Base-by-base conservation (phyloP, 2,888 invertebrate species). In the Rutpela maculata region DNA sequence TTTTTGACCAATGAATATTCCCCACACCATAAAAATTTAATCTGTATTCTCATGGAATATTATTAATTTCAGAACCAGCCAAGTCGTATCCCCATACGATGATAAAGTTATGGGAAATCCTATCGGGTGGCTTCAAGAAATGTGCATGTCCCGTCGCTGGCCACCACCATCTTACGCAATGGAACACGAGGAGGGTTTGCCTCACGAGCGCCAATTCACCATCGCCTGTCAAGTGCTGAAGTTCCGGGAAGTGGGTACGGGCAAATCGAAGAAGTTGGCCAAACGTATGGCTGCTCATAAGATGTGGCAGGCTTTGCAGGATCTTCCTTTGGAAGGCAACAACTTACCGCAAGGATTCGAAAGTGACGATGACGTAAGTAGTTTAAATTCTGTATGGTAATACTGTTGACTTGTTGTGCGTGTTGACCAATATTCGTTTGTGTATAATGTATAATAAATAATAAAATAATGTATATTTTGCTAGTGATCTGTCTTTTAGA, bases 131-230 rank as follows among this genome's bases (percentile, higher is more conserved):
- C 91, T 99, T 73, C 96, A 96, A 89, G 99, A 99, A 90, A 93
- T 98, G 90, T 98, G 98, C 88, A 98, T 98, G 97, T 97, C 98
- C 59, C 94, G 96, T 72, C 95, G 97, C 84, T 97, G 98, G 96
- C 97, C 98, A 38, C 98, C 98, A 57, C 99, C 99, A 31, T 94
- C 94, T 31, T 99, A 99, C 89, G 96, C 97, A 84, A 97, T 97
- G 84, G 96, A 93, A 89, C 94, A 93, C 88, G 97, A 97, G 88
- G 96, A 96, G 86, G 95, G 98, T 57, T 91, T 98, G 77, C 98
- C 98, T 0, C 98, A 98, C 88, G 98, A 98, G 89, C 93, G 98
- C 57, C 95, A 97, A 83, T 99, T 99, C 88, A 96, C 98, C 0
- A 97, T 98, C 86, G 94, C 96, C 4, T 98, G 99, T 88, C 95